phyloP scores from a whole-genome alignment of 2,888 invertebrate genomes.

The Phalangium opilio region DNA sequence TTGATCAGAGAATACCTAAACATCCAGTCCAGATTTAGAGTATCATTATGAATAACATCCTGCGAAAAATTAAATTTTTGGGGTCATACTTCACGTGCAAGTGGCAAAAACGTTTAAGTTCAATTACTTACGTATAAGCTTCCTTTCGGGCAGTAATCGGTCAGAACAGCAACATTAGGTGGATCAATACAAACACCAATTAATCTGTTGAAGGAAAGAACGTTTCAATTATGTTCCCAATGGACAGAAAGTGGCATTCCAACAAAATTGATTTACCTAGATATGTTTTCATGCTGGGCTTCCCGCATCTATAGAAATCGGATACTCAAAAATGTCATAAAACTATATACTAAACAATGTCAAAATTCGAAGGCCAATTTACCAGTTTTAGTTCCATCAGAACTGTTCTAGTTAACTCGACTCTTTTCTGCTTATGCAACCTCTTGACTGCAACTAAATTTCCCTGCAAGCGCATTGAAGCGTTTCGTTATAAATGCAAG shows the following conservation, averaged over 20 bases:
- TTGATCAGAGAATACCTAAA: slow-evolving; percentile 20
- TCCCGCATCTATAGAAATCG: slow-evolving; percentile 49
- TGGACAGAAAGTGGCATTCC: no score
- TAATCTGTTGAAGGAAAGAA: no score
- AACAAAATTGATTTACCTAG: slow-evolving; percentile 32
- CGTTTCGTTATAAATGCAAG: no score
- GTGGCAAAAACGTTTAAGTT: no score
- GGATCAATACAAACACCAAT: slow-evolving; percentile 90
- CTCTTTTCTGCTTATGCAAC: slow-evolving; percentile 18
- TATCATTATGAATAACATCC: slow-evolving; percentile 19
- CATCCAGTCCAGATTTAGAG: slow-evolving; percentile 20
- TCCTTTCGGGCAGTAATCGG: slow-evolving; percentile 96
- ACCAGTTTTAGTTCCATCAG: slow-evolving; percentile 25
- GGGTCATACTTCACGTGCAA: neutral
- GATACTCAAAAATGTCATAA: neutral
- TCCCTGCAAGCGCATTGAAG: no score
- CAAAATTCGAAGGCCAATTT: slow-evolving; percentile 1
- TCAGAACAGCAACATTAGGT: slow-evolving; percentile 74
- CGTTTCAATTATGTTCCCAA: no score
- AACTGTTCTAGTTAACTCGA: slow-evolving; percentile 22
- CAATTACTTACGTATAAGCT: slow-evolving; percentile 67
- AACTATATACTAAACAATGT: neutral
- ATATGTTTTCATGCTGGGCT: slow-evolving; percentile 87
- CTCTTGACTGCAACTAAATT: slow-evolving; percentile 22
- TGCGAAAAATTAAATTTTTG: neutral